Evolutionary conservation across 2,888 invertebrate genomes (phyloP).

Genomic region (Drosophila infuscata): DNA sequence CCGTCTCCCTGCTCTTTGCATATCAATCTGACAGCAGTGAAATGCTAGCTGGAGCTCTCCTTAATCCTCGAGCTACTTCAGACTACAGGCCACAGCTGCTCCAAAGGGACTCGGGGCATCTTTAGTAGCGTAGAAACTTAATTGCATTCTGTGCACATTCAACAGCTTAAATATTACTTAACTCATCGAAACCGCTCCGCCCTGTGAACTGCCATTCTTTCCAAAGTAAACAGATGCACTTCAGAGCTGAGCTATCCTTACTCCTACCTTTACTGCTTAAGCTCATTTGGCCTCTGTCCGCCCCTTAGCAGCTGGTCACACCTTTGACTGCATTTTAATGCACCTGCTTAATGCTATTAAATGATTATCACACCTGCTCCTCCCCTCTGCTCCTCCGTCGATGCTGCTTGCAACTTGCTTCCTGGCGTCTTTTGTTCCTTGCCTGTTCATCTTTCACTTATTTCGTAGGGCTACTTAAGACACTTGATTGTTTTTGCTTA

Average conservation of each 20-base stretch:
- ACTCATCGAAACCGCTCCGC: constrained; percentile 22
- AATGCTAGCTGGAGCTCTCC: constrained; percentile 4
- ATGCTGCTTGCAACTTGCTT: background rate
- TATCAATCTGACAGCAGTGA: constrained; percentile 14
- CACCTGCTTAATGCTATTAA: constrained; percentile 73
- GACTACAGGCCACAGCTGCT: constrained; percentile 5
- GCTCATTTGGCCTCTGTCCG: constrained; percentile 3
- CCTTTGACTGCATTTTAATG: constrained; percentile 65
- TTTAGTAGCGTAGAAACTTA: constrained; percentile 32
- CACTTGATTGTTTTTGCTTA: constrained; percentile 51
- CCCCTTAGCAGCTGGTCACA: constrained; percentile 38
- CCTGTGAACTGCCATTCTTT: constrained; percentile 21
- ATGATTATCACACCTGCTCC: constrained; percentile 74
- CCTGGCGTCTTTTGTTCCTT: constrained; percentile 10
- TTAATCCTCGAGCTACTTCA: constrained; percentile 17
- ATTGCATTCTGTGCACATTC: constrained; percentile 65
- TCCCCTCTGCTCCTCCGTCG: background rate
- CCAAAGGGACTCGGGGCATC: background rate
- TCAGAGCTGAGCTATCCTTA: background rate
- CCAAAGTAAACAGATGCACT: constrained; percentile 32
- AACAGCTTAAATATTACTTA: constrained; percentile 67
- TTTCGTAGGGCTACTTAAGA: constrained; percentile 49
- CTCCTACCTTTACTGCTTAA: constrained; percentile 4
- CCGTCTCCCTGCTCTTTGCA: constrained; percentile 9
- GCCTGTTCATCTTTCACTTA: constrained; percentile 61